Evolutionary conservation across 2,113 vertebrate genomes (phyloP).

Genomic region (Muntiacus reevesi): DNA sequence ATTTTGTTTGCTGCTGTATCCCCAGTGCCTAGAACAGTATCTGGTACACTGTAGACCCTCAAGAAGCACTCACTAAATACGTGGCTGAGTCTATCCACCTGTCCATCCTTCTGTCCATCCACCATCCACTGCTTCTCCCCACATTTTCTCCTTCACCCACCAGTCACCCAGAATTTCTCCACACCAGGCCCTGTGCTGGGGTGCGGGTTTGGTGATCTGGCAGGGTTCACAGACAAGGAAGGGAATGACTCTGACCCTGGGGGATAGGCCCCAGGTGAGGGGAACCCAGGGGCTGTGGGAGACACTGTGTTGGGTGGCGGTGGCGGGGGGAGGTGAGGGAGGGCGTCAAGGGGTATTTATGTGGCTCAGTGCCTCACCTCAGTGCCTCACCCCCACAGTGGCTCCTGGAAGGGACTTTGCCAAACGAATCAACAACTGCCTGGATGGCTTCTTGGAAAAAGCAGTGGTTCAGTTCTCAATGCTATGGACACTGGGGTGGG

Average conservation of each 20-base stretch:
- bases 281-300: too few species aligned
- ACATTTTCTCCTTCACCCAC: neutral
- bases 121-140: neutral
- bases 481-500: neutral
- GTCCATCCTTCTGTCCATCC: neutral
- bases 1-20: neutral
- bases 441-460: neutral
- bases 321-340: too few species aligned
- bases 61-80: neutral
- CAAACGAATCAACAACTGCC: too few species aligned
- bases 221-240: neutral
- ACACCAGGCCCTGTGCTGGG: neutral
- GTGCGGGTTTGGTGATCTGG: too few species aligned
- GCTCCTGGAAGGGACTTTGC: neutral
- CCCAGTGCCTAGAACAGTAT: neutral
- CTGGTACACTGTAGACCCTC: neutral
- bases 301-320: neutral
- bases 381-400: rapidly evolving
- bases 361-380: neutral
- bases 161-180: neutral
- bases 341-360: rapidly evolving
- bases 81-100: neutral
- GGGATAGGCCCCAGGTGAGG: neutral
- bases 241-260: neutral
- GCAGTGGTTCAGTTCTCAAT: neutral